These are phyloP conservation scores for Rhingia rostrata DNA, from an alignment of 2,888 invertebrate species.

Conservation along the genomic window DNA sequence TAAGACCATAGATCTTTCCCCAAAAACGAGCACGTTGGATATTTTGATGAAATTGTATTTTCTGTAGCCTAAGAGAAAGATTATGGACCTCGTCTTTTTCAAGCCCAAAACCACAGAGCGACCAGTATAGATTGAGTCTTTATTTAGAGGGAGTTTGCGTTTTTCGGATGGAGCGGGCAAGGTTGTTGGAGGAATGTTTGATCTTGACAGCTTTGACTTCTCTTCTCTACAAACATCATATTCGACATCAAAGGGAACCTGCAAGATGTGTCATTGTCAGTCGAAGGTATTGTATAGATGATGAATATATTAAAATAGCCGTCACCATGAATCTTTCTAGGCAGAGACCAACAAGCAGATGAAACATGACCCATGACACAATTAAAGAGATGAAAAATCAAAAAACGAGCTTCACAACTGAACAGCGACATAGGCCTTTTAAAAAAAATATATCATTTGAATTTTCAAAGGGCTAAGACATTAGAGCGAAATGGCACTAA, in stretches of 20 bases:
- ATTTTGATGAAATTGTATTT: constrained; percentile 84
- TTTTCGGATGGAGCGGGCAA: neutral
- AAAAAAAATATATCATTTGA: too few relatives aligned
- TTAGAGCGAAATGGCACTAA: too few relatives aligned
- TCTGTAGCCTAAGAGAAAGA: constrained; percentile 89
- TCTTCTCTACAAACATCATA: constrained; percentile 27
- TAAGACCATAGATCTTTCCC: constrained; percentile 92
- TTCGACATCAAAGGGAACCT: neutral
- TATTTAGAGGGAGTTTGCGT: constrained; percentile 81
- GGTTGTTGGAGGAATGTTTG: neutral
- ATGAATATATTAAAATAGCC: too few relatives aligned
- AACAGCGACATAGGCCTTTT: too few relatives aligned
- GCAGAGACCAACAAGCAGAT: too few relatives aligned
- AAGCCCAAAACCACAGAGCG: constrained; percentile 88
- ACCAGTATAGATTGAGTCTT: constrained; percentile 83
- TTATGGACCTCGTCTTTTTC: constrained; percentile 89
- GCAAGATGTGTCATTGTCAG: neutral
- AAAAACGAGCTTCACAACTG: too few relatives aligned
- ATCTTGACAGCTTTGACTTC: neutral
- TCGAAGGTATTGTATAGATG: too few relatives aligned
- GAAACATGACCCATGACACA: too few relatives aligned
- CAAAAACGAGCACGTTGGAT: constrained; percentile 87
- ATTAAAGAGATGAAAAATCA: too few relatives aligned
- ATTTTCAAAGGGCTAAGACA: too few relatives aligned
- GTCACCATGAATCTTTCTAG: too few relatives aligned